A percentile compares a stretch with the other conserved stretches of the same genome.
phyloP scores from a whole-genome alignment of 1,140 invertebrate genomes.

The Camponotus vicinus region DNA sequence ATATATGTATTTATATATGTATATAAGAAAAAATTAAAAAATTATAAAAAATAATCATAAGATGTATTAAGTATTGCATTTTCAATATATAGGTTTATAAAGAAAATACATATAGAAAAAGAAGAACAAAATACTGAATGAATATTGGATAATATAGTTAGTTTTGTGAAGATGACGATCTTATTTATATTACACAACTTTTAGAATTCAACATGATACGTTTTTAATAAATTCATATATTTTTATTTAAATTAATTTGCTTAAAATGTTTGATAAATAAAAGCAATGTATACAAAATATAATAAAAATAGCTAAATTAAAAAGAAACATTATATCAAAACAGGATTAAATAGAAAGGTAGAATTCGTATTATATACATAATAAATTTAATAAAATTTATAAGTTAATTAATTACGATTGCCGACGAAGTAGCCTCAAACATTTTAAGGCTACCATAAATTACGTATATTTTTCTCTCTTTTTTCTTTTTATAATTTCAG shows the following conservation, averaged over 20 bases:
- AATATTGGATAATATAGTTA: not conserved
- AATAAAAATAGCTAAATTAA: not conserved
- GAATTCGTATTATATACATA: not conserved
- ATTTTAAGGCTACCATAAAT: not conserved
- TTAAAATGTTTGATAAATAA: not conserved
- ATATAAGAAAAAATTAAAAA: no score
- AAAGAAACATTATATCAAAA: not conserved
- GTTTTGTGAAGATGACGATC: not conserved
- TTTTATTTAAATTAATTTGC: not conserved
- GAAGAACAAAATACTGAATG: not conserved
- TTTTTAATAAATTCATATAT: not conserved
- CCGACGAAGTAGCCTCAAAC: not conserved
- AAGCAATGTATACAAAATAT: not conserved
- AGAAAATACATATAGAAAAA: not conserved
- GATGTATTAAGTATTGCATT: not conserved
- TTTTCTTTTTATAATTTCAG: slow-evolving; percentile 26
- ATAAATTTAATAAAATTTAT: slow-evolving; percentile 11
- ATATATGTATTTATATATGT: no score
- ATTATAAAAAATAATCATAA: not conserved
- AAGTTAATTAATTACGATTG: not conserved
- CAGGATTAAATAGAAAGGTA: not conserved
- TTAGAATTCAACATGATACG: not conserved
- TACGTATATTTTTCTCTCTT: slow-evolving; percentile 31
- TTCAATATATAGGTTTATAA: not conserved
- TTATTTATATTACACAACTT: not conserved